Conservation (phyloP, 2,113 vertebrate genomes). For the Lampris megalopsis region DNA sequence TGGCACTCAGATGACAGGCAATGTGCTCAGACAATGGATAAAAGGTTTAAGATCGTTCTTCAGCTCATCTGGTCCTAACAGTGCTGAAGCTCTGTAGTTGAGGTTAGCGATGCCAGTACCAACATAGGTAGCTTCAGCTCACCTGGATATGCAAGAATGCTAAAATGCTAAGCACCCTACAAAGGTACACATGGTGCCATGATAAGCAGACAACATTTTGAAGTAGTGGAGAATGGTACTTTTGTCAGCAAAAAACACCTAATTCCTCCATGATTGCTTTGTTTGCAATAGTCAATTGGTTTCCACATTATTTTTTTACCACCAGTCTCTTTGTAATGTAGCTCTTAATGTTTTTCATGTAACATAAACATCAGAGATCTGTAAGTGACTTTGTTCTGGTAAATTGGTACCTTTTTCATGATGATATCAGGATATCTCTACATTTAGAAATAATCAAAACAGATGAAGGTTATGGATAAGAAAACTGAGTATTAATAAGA, state of each 20-base stretch:
- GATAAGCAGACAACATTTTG: conserved; percentile 38
- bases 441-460: conserved; percentile 21
- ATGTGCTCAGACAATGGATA: conserved; percentile 69
- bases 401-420: conserved; percentile 3
- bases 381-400: neutral
- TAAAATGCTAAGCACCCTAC: conserved; percentile 26
- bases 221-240: neutral
- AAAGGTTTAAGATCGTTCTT: conserved; percentile 63
- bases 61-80: conserved; percentile 44
- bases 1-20: conserved; percentile 68
- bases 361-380: conserved; percentile 3
- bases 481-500: conserved; percentile 38
- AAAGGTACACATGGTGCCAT: conserved; percentile 46
- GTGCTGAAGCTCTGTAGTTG: conserved; percentile 41
- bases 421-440: neutral
- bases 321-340: neutral
- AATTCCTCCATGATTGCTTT: neutral
- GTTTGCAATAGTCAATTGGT: neutral
- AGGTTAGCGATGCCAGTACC: conserved; percentile 48
- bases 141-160: conserved; percentile 51
- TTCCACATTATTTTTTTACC: neutral
- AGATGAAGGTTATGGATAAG: conserved; percentile 18
- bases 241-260: conserved; percentile 15
- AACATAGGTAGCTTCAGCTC: conserved; percentile 49
- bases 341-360: conserved; percentile 18